Percentiles rank a stretch among this genome's conserved stretches.
Evolutionary conservation across 37 sponge, comb jelly and placozoan genomes (phyloP).

Genomic region (Mnemiopsis leidyi): DNA sequence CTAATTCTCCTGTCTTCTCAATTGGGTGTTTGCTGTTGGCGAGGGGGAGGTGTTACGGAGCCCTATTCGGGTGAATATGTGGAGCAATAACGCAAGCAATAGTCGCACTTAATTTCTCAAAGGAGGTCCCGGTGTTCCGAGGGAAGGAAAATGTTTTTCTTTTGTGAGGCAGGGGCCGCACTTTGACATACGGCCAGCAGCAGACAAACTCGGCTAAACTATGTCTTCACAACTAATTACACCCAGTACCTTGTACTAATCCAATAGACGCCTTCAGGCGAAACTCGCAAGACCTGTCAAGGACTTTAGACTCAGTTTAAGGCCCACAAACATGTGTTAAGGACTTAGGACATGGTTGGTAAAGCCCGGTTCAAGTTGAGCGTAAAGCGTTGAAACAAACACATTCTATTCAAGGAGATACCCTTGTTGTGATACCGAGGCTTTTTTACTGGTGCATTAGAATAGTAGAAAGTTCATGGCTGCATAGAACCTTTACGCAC

Average conservation of each 20-base stretch:
- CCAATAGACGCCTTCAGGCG: background rate
- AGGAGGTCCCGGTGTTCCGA: background rate
- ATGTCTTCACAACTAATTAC: background rate
- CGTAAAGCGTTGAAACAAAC: too few relatives aligned
- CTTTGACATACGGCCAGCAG: background rate
- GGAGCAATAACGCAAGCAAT: background rate
- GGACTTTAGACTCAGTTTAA: background rate
- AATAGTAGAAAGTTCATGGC: too few relatives aligned
- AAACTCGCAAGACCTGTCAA: background rate
- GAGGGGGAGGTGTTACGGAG: background rate
- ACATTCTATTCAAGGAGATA: too few relatives aligned
- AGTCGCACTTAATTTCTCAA: background rate
- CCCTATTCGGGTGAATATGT: background rate
- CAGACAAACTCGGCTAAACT: background rate
- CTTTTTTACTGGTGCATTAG: too few relatives aligned
- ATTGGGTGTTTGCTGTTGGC: background rate
- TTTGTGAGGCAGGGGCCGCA: background rate
- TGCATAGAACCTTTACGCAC: too few relatives aligned
- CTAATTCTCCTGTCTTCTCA: background rate
- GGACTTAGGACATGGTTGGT: too few relatives aligned
- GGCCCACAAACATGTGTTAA: background rate
- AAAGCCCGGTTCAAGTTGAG: background rate
- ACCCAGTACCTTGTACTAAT: background rate
- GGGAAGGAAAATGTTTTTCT: background rate
- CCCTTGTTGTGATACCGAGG: too few relatives aligned